Conservation (phyloP, 2,888 invertebrate species). For the Plagodis dolabraria region DNA sequence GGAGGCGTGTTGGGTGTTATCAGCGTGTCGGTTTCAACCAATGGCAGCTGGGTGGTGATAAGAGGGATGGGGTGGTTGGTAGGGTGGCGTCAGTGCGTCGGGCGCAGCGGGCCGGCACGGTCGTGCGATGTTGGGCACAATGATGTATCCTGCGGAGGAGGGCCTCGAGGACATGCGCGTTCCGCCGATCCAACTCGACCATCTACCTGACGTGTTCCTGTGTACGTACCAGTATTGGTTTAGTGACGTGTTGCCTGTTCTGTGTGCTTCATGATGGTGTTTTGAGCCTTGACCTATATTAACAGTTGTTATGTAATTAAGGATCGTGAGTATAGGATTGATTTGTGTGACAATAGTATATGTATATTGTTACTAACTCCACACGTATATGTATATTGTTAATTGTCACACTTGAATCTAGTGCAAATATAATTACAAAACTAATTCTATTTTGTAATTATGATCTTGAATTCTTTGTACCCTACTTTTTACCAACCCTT, state of each 20-base stretch:
- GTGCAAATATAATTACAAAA: too few species aligned
- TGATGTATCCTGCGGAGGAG: slow-evolving; percentile 80
- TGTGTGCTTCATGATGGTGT: slow-evolving; percentile 21
- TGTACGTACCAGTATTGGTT: slow-evolving; percentile 83
- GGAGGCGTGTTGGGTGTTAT: slow-evolving; percentile 80
- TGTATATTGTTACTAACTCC: too few species aligned
- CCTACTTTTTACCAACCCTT: too few species aligned
- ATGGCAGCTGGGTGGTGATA: slow-evolving; percentile 65
- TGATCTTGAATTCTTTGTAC: too few species aligned
- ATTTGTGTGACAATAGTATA: too few species aligned
- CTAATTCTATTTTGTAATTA: too few species aligned
- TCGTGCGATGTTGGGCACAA: slow-evolving; percentile 74
- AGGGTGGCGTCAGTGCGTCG: slow-evolving; percentile 75
- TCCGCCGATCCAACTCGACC: slow-evolving; percentile 89
- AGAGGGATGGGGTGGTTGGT: slow-evolving; percentile 78
- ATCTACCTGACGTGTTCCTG: slow-evolving; percentile 89
- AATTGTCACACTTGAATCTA: too few species aligned
- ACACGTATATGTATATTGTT: too few species aligned
- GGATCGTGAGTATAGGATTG: too few species aligned
- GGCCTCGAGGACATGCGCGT: slow-evolving; percentile 86
- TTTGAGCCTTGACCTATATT: background rate
- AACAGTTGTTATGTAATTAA: background rate
- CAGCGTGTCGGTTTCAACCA: slow-evolving; percentile 64
- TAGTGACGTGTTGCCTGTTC: slow-evolving; percentile 38
- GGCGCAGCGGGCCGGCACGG: slow-evolving; percentile 67